Evolutionary conservation across 2,888 invertebrate species (phyloP).

Genomic region (Yponomeuta cagnagella): DNA sequence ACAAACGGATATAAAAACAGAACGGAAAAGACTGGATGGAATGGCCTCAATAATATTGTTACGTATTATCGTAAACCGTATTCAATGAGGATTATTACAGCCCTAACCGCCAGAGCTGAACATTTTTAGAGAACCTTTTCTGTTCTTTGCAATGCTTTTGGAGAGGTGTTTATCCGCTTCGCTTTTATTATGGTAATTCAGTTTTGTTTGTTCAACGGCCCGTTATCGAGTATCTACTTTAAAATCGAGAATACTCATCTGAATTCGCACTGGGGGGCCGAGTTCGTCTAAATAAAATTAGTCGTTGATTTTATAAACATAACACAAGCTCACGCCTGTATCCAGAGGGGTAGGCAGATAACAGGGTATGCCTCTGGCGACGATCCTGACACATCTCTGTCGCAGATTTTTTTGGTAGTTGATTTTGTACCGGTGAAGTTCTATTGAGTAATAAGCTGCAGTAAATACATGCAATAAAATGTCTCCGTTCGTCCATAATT

Average conservation of each 20-base stretch:
- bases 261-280: background rate
- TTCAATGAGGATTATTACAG: constrained; percentile 9
- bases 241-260: background rate
- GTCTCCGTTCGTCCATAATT: constrained; percentile 41
- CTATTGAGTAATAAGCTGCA: background rate
- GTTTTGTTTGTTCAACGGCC: constrained; percentile 1
- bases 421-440: background rate
- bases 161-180: constrained; percentile 12
- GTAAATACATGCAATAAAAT: constrained; percentile 23
- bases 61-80: constrained; percentile 7
- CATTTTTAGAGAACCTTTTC: constrained; percentile 1
- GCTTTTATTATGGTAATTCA: constrained; percentile 10
- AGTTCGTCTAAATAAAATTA: no score
- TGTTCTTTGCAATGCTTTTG: background rate
- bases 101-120: background rate
- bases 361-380: no score
- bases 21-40: background rate
- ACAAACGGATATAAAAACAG: background rate
- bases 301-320: no score
- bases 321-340: no score
- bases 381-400: no score
- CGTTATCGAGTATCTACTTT: background rate
- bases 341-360: no score
- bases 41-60: background rate
- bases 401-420: background rate